These are phyloP conservation scores for Novumbra hubbsi DNA, from an alignment of 2,797 vertebrate genomes.

Conservation along the genomic window DNA sequence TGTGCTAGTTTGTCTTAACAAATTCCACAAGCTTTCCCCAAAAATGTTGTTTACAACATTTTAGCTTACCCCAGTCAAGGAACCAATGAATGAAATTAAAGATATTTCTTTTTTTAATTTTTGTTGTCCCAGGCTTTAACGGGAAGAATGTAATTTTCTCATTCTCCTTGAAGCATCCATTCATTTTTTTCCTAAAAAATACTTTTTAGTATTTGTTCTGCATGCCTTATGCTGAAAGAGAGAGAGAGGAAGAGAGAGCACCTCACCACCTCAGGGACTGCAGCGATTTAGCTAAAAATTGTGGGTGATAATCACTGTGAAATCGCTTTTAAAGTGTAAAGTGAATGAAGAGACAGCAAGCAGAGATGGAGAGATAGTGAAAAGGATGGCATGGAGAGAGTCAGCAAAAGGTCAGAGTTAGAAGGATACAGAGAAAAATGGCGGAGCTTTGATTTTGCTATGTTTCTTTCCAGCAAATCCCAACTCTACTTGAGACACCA, in stretches of 20 bases:
- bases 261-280: neutral
- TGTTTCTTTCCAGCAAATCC: no score
- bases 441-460: no score
- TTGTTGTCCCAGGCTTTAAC: neutral
- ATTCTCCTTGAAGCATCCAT: constrained; percentile 1
- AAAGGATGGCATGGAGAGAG: neutral
- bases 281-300: neutral
- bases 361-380: neutral
- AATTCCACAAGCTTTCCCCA: neutral
- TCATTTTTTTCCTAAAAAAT: neutral
- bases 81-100: neutral
- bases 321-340: neutral
- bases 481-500: no score
- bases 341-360: neutral
- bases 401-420: neutral
- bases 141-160: neutral
- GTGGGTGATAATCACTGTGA: constrained; percentile 9
- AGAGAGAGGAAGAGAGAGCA: neutral
- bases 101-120: neutral
- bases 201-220: neutral
- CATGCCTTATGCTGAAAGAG: neutral
- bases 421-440: neutral
- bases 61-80: neutral
- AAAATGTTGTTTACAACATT: neutral
- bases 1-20: neutral